Evolutionary conservation across 2,797 vertebrate genomes (phyloP).

Genomic region (Bradypodion pumilum): DNA sequence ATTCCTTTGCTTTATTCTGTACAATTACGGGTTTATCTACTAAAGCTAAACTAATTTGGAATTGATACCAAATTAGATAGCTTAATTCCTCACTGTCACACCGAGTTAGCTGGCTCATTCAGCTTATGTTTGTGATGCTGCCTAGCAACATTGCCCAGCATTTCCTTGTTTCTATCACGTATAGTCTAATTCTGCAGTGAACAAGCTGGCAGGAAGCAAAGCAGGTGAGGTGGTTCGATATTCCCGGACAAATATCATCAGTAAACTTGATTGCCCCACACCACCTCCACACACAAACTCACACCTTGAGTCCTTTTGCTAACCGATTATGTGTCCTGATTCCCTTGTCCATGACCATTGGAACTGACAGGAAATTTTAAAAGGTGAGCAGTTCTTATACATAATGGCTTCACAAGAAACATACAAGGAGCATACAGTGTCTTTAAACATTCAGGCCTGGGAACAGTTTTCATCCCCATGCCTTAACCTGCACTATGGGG

Average conservation of each 20-base stretch:
- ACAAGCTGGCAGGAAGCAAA: background rate
- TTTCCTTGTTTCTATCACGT: constrained; percentile 7
- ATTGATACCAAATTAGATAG: constrained; percentile 13
- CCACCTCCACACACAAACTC: too few relatives aligned
- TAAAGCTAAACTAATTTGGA: constrained; percentile 8
- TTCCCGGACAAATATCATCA: background rate
- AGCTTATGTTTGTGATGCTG: background rate
- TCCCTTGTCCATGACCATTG: background rate
- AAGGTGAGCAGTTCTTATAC: background rate
- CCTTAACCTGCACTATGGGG: too few relatives aligned
- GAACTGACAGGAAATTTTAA: background rate
- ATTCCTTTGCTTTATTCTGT: background rate
- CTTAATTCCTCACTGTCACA: background rate
- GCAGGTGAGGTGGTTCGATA: constrained; percentile 14
- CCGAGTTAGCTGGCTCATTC: background rate
- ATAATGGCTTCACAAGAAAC: background rate
- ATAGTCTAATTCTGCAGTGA: constrained; percentile 3
- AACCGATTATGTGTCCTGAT: background rate
- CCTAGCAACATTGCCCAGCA: background rate
- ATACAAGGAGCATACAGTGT: background rate
- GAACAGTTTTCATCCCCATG: background rate
- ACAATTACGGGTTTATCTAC: background rate
- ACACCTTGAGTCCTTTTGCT: background rate
- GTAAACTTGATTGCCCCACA: background rate
- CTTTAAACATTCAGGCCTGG: background rate